Conservation (phyloP, 1,140 invertebrate genomes). For the Propsilocerus akamusi region DNA sequence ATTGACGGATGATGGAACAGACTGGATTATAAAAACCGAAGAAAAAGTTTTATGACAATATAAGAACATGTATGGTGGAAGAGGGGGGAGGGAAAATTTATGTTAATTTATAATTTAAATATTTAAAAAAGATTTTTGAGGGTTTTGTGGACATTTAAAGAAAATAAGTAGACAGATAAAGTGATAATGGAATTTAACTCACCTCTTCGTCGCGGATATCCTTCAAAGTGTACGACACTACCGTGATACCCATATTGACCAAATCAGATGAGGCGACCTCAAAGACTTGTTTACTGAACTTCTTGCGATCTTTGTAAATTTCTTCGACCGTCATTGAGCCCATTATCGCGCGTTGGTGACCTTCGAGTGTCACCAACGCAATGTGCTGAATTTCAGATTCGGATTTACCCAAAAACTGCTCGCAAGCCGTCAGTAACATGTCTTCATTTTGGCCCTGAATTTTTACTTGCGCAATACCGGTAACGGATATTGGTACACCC, state of each 20-base stretch:
- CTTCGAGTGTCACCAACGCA: conserved; percentile 88
- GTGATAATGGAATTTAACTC: conserved; percentile 12
- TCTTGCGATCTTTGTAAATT: conserved; percentile 97
- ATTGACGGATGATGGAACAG: no score
- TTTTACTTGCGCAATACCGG: conserved; percentile 94
- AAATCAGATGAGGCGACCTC: conserved; percentile 88
- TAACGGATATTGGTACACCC: conserved; percentile 92
- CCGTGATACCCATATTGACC: conserved; percentile 96
- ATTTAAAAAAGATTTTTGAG: conserved; percentile 2
- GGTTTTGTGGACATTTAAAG: neutral
- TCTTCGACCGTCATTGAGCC: conserved; percentile 98
- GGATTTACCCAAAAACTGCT: conserved; percentile 87
- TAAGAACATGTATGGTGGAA: neutral
- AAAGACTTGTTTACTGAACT: conserved; percentile 94
- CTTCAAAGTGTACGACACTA: conserved; percentile 94
- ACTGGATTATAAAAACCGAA: neutral
- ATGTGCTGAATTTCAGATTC: conserved; percentile 83
- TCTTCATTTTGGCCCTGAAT: conserved; percentile 95
- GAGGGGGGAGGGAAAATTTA: conserved; percentile 5
- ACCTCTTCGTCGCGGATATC: conserved; percentile 96
- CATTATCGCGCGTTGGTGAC: conserved; percentile 96
- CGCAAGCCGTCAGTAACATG: conserved; percentile 90
- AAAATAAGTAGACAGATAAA: conserved; percentile 4
- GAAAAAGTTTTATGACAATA: neutral
- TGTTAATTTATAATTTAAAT: neutral